phyloP scores from a whole-genome alignment of 2,797 vertebrate genomes.

The Oreochromis mossambicus region DNA sequence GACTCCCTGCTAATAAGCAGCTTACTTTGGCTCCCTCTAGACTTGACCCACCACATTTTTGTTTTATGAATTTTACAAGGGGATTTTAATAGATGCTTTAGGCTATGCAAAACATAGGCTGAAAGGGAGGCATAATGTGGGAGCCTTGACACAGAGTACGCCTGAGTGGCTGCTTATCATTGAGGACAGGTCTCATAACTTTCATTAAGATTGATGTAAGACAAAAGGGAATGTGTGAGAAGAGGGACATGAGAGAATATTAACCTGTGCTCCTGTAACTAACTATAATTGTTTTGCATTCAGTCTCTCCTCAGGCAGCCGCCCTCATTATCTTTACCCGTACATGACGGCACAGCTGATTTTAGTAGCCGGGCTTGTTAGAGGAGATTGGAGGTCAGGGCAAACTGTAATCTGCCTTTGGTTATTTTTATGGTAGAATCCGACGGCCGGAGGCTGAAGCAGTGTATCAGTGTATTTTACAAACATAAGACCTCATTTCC shows the following conservation, averaged over 20 bases:
- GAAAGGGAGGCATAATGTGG: conserved; percentile 93
- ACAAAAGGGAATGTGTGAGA: conserved; percentile 84
- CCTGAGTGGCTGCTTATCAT: conserved; percentile 98
- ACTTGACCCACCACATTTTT: conserved; percentile 99
- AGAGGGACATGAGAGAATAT: conserved; percentile 94
- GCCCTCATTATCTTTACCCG: conserved; percentile 94
- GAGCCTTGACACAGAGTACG: conserved; percentile 90
- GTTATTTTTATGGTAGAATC: conserved; percentile 70
- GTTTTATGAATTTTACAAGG: conserved; percentile 99
- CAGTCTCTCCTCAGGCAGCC: conserved; percentile 86
- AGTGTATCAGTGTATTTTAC: conserved; percentile 59
- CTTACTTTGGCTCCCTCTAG: conserved; percentile 99
- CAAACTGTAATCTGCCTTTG: conserved; percentile 67
- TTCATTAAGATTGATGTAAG: conserved; percentile 97
- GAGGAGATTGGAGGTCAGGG: conserved; percentile 77
- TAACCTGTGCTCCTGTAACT: conserved; percentile 96
- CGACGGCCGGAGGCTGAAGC: conserved; percentile 39
- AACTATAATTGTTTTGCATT: conserved; percentile 97
- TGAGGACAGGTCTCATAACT: conserved; percentile 96
- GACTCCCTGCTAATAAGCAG: conserved; percentile 99
- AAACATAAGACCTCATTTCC: conserved; percentile 64
- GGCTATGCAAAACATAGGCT: conserved; percentile 99
- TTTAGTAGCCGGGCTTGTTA: conserved; percentile 79
- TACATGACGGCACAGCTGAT: conserved; percentile 90
- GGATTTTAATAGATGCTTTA: conserved; percentile 99